Conservation (phyloP, 2,797 vertebrate species). For the Macropus fuliginosus region DNA sequence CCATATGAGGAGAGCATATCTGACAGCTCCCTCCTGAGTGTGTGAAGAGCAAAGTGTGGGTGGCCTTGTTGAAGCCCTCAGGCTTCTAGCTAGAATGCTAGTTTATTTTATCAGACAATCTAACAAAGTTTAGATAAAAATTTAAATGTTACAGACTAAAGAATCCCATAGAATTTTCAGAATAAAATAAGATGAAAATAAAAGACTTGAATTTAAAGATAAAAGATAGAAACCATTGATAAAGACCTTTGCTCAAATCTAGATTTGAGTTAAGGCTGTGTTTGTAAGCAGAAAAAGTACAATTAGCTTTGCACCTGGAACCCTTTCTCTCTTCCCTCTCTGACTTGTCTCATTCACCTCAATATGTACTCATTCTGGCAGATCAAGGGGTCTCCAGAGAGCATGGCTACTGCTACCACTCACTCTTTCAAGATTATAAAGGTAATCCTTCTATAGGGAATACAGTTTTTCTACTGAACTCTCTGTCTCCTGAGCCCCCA, state of each 20-base stretch:
- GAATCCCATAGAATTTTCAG: not conserved
- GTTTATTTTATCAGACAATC: not conserved
- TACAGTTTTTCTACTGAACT: not conserved
- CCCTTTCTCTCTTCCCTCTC: not conserved
- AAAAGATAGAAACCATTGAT: not conserved
- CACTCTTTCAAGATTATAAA: not conserved
- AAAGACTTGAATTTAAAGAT: not conserved
- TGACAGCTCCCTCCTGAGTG: not conserved
- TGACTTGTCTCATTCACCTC: not conserved
- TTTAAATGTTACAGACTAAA: not conserved
- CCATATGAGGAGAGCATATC: not conserved
- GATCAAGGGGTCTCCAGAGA: not conserved
- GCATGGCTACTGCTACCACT: not conserved
- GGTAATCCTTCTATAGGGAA: not conserved
- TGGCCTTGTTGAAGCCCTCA: not conserved
- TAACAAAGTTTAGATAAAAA: not conserved
- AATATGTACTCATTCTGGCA: not conserved
- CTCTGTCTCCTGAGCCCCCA: not conserved
- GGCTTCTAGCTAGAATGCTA: not conserved
- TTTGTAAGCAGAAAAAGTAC: not conserved
- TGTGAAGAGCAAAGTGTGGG: not conserved
- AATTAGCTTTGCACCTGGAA: not conserved
- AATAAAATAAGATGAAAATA: not conserved
- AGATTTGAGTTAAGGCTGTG: not conserved
- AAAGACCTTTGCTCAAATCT: not conserved